Evolutionary conservation across 2,888 invertebrate genomes (phyloP), one percentile per base, ranked within the genome.

Genomic region (Galeruca laticollis): DNA sequence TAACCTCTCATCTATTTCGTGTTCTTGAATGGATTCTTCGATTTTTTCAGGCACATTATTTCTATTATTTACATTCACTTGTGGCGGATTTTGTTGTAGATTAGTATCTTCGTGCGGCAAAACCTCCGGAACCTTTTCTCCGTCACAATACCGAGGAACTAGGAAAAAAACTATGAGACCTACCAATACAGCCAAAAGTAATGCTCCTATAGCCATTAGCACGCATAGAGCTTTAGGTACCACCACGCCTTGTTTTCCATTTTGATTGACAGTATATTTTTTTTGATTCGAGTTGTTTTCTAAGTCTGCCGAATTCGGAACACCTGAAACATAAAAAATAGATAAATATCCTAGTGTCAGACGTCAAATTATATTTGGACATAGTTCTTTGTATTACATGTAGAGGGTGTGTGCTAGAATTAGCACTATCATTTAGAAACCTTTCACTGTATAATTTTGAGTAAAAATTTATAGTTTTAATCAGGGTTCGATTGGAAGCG

Each of bases 251-350:
- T 73, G 75, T 47, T 68, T 70, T n/a, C 69, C 60, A 52, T 75
- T 72, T 61, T 78, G 71, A 74, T 86, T 86, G 3, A 86, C 80
- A 1, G 85, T 85, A 74, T 85, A 86, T 69, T 85, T 85, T 65
- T 83, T 85, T 66, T 83, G 83, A 75, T 82, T 82, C 69, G 78
- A 78, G 77, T 84, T 84, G 77, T 84, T 84, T 75, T 84, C 85
- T 52, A 84, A 75, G 61, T 85, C 85, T 74, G 76, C 82, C 61
- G 82, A 77, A 11, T 84, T 82, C 65, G 85, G 85, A 9, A 86
- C 84, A 79, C 85, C 86, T 86, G 78, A 2, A 81, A 82, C 57
- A 69, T 75, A 68, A 73, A 65, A 70, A 26, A 26, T 26, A 26
- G 3, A 26, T 26, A 26, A 26, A 26, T n/a, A n/a, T n/a, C n/a